Evolutionary conservation across 2,888 invertebrate genomes (phyloP), one percentile per base, ranked within the genome.

Genomic region (Cataglyphis altisquamis): DNA sequence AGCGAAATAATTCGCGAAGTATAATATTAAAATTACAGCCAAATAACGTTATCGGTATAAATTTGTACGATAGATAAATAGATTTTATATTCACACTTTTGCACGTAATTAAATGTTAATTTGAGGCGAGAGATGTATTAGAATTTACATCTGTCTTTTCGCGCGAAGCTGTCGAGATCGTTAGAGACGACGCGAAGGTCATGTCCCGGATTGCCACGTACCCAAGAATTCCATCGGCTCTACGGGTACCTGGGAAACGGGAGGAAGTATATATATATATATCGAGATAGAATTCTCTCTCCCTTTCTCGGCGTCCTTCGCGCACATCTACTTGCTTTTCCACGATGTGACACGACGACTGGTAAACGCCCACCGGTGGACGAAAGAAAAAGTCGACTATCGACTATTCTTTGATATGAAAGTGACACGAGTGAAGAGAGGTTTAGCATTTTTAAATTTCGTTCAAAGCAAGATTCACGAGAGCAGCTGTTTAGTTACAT

Each of bases 161-260:
- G 21, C 18, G 3, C 12, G 4, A 70, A 52, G 18, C 32, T 60
- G 60, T 36, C 4, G 25, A 72, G 78, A 78, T 78, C 60, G 25
- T 60, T 78, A 60, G 25, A 72, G 18, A 73, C 45, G 55, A 68
- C 55, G 39, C 39, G 73, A 80, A 80, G 78, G 78, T 80, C 78
- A 73, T 73, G 78, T 80, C 9, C 78, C 32, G 57, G 72, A 60
- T 67, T 70, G 55, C 72, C 70, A 64, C 63, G 39, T 77, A 77
- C 41, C 1, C 39, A 15, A 57, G 70, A 68, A 68, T 72, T 45
- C 41, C 32, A 32, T 45, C 73, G 41, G 12, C 60, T 45, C 45
- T 72, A 60, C 41, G 41, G n/a, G 41, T 57, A 57, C 72, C 57
- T 72, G 60, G 21, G 60, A 60, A 60, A 72, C 55, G 25, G 29